These are phyloP conservation scores for Spinus olivaceus DNA, from an alignment of 2,797 vertebrate genomes.

Conservation along the genomic window DNA sequence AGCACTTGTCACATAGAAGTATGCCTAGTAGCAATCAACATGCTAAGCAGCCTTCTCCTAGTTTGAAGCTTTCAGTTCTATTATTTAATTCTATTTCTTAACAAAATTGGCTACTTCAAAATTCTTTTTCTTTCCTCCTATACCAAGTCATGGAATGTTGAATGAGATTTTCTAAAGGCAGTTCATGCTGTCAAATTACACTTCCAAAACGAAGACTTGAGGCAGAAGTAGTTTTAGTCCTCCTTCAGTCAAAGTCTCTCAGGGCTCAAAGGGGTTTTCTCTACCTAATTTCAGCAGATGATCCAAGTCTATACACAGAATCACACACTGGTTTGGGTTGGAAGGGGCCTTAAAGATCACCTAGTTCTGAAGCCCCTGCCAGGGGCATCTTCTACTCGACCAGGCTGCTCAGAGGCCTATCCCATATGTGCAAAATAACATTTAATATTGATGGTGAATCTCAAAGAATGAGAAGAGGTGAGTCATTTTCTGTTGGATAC, in stretches of 20 bases:
- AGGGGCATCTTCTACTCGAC: not conserved
- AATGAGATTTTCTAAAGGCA: not conserved
- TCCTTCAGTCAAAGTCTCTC: not conserved
- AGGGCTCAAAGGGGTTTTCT: not conserved
- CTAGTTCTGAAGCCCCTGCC: not conserved
- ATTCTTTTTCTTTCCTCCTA: not conserved
- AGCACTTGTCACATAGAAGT: rapidly evolving
- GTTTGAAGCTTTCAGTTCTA: not conserved
- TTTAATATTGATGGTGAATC: not conserved
- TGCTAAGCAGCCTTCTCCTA: not conserved
- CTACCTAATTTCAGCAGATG: not conserved
- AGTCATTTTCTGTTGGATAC: conserved; percentile 5
- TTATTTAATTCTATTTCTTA: not conserved
- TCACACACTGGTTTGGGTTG: not conserved
- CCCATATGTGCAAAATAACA: not conserved
- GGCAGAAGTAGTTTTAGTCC: not conserved
- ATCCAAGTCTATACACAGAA: not conserved
- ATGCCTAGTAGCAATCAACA: not conserved
- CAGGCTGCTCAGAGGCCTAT: not conserved
- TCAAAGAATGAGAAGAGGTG: not conserved
- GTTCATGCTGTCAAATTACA: not conserved
- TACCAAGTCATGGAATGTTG: not conserved
- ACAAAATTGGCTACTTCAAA: not conserved
- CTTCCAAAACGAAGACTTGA: not conserved
- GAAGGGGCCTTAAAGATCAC: not conserved